Evolutionary conservation across 2,113 vertebrate genomes (phyloP).

Genomic region (Perca flavescens): DNA sequence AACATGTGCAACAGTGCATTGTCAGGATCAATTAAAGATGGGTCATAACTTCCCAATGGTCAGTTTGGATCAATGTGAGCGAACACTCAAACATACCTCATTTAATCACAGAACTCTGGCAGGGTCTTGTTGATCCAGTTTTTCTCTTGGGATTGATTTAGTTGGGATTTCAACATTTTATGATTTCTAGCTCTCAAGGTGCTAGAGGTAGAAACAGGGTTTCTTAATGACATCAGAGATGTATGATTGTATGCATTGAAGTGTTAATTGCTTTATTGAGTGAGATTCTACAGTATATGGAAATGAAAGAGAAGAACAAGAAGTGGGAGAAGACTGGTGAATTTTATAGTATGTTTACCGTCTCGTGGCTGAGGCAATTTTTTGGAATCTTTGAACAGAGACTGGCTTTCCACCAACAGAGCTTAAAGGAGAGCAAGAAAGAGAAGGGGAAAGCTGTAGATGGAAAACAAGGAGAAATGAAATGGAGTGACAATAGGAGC

Average conservation of each 20-base stretch:
- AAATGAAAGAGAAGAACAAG: not conserved
- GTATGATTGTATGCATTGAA: not conserved
- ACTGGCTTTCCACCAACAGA: not conserved
- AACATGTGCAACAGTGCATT: conserved; percentile 28
- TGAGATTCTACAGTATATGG: not conserved
- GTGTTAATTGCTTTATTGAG: not conserved
- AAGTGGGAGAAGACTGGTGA: no score
- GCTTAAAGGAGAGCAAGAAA: not conserved
- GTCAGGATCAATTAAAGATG: conserved; percentile 51
- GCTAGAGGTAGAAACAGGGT: not conserved
- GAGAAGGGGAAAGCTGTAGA: not conserved
- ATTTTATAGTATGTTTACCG: not conserved
- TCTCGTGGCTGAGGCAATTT: not conserved
- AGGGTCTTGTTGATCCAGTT: not conserved
- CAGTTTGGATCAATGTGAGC: conserved; percentile 6
- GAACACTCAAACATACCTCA: not conserved
- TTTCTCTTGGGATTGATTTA: not conserved
- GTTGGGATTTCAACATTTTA: not conserved
- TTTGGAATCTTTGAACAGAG: not conserved
- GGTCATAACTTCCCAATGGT: conserved; percentile 2
- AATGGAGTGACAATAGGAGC: not conserved
- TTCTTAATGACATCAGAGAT: no score
- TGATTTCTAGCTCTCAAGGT: not conserved
- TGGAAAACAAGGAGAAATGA: conserved; percentile 20
- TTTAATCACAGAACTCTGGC: not conserved